Base-by-base conservation (phyloP, 1,140 invertebrate species). In the Diabrotica virgifera region DNA sequence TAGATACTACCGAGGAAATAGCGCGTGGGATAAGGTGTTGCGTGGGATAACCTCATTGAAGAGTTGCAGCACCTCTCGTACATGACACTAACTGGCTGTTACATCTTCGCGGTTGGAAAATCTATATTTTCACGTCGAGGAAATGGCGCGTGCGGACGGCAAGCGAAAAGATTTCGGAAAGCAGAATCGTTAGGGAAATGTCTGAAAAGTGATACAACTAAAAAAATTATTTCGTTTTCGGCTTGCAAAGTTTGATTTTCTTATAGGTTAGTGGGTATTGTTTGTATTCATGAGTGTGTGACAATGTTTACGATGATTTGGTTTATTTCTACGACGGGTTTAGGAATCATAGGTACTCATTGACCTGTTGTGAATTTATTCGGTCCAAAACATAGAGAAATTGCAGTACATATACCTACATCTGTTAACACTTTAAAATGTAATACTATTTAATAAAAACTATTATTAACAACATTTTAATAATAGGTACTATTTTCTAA, bases 201-300 rank as follows among this genome's bases (percentile, higher is more conserved):
- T 46, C 8, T n/a, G n/a, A 46, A 46, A 46, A 46, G 40, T 3
- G n/a, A 46, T 3, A 46, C 4, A 46, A 46, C 40, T 46, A n/a
- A 24, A 24, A 24, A 24, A 24, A 24, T 24, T 24, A 24, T 24
- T 46, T 46, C 6, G 5, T 46, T 46, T n/a, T 46, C 40, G 40
- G n/a, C 40, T 8, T 46, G 40, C 40, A n/a, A 8, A 10, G 40
- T 46, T 46, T n/a, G n/a, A n/a, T 46, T 46, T 10, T 46, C 40
- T 46, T 46, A 46, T 24, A 24, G 24, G 40, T 46, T 46, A 46
- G n/a, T 46, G 3, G 40, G 40, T 46, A 46, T 46, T 46, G 40
- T 46, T 46, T 46, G 40, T 46, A 46, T 46, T 46, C 40, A 46
- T 46, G 40, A 46, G n/a, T 46, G 40, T 46, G 40, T 46, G 40